Percentiles rank a stretch among this genome's conserved stretches.
Conservation (phyloP, 2,113 vertebrate species). For the Asarcornis scutulata region DNA sequence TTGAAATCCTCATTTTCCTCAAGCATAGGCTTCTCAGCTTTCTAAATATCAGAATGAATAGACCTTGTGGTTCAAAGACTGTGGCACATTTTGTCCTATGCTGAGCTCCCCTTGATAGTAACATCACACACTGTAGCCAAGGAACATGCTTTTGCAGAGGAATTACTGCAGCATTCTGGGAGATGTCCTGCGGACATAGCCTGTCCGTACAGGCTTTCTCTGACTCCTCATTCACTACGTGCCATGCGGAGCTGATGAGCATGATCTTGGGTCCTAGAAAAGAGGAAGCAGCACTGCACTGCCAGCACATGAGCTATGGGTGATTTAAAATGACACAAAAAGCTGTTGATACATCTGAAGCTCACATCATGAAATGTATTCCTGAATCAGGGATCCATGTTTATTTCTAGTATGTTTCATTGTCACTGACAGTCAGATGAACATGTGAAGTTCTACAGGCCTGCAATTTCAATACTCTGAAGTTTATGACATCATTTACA, state of each 20-base stretch:
- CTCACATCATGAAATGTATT: not conserved
- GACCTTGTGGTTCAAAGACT: not conserved
- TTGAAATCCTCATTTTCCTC: not conserved
- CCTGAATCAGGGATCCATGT: not conserved
- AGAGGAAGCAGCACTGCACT: not conserved
- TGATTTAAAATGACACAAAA: not conserved
- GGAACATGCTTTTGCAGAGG: not conserved
- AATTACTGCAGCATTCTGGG: not conserved
- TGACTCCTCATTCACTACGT: not conserved
- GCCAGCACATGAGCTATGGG: not conserved
- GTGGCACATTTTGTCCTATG: not conserved
- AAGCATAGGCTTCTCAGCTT: not conserved
- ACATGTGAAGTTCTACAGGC: not conserved
- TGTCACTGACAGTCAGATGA: not conserved
- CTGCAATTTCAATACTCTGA: not conserved
- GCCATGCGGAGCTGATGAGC: not conserved
- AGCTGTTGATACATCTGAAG: not conserved
- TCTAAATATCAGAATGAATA: not conserved
- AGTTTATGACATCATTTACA: not conserved
- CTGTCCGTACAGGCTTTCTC: not conserved
- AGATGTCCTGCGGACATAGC: not conserved
- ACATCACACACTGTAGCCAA: not conserved
- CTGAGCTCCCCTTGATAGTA: not conserved
- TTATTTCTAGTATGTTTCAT: not conserved
- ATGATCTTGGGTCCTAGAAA: not conserved